Conservation (phyloP, 2,797 vertebrate genomes). For the Protosalanx chinensis region DNA sequence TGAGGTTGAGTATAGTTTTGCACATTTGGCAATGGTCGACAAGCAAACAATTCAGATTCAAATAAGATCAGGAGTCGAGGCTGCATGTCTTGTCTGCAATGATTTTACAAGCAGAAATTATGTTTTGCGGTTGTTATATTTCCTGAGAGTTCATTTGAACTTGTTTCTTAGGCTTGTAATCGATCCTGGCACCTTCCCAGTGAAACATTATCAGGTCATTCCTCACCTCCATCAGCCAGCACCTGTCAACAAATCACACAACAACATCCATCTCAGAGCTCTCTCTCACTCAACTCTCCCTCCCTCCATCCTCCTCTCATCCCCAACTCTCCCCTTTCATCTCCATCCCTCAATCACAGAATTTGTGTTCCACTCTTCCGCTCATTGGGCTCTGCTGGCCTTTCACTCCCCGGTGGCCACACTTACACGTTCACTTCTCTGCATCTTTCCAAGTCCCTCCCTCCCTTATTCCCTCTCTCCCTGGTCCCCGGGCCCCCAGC, state of each 20-base stretch:
- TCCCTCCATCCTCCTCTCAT: background rate
- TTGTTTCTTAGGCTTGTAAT: background rate
- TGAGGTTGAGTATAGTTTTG: background rate
- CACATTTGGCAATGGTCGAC: background rate
- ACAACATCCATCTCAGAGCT: background rate
- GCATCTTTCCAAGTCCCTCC: constrained; percentile 20
- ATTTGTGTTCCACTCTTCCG: background rate
- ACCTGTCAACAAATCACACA: background rate
- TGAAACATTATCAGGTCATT: background rate
- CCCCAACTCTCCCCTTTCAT: background rate
- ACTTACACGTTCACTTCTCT: constrained; percentile 20
- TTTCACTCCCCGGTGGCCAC: background rate
- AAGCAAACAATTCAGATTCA: background rate
- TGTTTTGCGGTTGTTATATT: background rate
- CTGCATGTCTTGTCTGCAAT: background rate
- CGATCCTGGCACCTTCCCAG: background rate
- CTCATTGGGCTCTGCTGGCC: background rate
- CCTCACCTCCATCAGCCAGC: background rate
- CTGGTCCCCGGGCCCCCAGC: constrained; percentile 40
- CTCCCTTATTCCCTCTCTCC: constrained; percentile 24
- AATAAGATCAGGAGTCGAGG: background rate
- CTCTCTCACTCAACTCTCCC: background rate
- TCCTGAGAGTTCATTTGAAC: background rate
- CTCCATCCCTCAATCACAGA: background rate
- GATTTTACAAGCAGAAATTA: background rate